These are phyloP conservation scores for Sarcoramphus papa DNA, from an alignment of 2,797 vertebrate species.

Conservation along the genomic window DNA sequence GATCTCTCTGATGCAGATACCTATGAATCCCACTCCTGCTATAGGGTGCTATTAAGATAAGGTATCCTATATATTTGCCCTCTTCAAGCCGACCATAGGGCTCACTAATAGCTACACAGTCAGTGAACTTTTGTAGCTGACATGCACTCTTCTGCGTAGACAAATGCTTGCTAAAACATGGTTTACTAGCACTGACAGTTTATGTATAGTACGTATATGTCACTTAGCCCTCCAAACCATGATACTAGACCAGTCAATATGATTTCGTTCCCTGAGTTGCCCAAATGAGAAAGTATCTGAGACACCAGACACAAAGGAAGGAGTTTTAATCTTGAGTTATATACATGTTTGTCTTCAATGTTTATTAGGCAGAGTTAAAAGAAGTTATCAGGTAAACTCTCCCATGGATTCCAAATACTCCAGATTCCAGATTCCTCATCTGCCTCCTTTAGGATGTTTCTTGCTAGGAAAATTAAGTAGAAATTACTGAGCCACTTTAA, in stretches of 20 bases:
- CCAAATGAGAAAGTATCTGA: neutral
- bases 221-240: neutral
- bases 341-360: neutral
- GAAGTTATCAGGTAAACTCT: neutral
- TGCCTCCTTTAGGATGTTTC: neutral
- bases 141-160: neutral
- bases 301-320: neutral
- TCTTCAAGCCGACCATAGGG: neutral
- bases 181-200: neutral
- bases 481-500: neutral
- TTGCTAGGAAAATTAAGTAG: neutral
- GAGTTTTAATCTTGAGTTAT: neutral
- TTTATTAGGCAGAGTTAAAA: neutral
- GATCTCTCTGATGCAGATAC: neutral
- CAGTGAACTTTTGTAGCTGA: neutral
- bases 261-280: neutral
- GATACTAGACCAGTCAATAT: neutral
- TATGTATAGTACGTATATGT: neutral
- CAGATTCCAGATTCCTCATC: neutral
- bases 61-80: neutral
- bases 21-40: neutral
- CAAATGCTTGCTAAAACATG: neutral
- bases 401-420: neutral
- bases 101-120: neutral
- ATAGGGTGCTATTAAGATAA: neutral